Conservation (phyloP, 2,888 invertebrate species). For the Eustalomyia histrio region DNA sequence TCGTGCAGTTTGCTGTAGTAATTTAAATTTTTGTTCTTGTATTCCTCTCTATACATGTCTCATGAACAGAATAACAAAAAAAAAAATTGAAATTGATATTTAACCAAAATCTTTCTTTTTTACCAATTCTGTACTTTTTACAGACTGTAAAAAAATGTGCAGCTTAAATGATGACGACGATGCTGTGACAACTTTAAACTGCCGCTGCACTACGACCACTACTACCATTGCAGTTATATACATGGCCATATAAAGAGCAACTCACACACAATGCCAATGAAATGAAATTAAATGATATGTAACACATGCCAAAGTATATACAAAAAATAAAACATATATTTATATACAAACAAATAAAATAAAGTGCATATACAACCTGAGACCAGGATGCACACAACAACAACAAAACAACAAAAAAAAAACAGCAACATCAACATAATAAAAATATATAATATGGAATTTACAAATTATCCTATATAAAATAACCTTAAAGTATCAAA, state of each 20-base stretch:
- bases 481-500: constrained; percentile 33
- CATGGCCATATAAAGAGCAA: constrained; percentile 55
- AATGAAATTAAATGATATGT: constrained; percentile 62
- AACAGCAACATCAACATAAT: constrained; percentile 41
- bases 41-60: constrained; percentile 53
- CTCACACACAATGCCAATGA: constrained; percentile 49
- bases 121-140: constrained; percentile 61
- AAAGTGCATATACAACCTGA: constrained; percentile 50
- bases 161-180: constrained; percentile 66
- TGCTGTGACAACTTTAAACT: constrained; percentile 63
- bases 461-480: constrained; percentile 5
- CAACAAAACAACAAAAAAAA: constrained; percentile 40
- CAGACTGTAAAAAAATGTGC: constrained; percentile 60
- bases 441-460: constrained; percentile 29
- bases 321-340: constrained; percentile 31
- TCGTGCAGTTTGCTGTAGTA: constrained; percentile 61
- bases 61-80: constrained; percentile 58
- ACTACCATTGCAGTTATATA: constrained; percentile 33
- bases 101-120: constrained; percentile 64
- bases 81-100: constrained; percentile 62
- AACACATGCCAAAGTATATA: constrained; percentile 39
- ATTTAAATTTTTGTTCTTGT: constrained; percentile 57
- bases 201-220: constrained; percentile 45
- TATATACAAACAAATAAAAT: constrained; percentile 39
- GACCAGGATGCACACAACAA: constrained; percentile 47